These are phyloP conservation scores for Tenthredo notha DNA, from an alignment of 2,888 invertebrate species.

Conservation along the genomic window DNA sequence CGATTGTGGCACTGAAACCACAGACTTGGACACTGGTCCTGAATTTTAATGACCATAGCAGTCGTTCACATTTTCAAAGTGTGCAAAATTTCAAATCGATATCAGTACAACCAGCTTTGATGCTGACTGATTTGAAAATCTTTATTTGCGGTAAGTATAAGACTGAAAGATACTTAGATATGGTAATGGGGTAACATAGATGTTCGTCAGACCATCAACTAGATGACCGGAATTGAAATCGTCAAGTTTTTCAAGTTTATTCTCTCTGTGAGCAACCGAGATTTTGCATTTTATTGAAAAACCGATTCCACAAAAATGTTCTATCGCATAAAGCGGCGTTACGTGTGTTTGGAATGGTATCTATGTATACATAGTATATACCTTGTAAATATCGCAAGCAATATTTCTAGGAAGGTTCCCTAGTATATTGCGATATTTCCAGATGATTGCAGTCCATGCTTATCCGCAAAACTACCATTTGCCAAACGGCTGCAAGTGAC, in stretches of 20 bases:
- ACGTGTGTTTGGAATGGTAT: neutral
- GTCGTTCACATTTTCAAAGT: neutral
- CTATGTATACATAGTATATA: neutral
- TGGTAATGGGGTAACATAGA: neutral
- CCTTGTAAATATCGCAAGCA: neutral
- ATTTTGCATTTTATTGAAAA: neutral
- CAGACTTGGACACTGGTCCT: neutral
- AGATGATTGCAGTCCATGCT: slow-evolving; percentile 18
- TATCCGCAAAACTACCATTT: slow-evolving; percentile 11
- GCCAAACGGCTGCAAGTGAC: slow-evolving; percentile 22
- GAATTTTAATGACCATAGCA: neutral
- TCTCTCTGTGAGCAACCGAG: neutral
- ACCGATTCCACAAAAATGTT: neutral
- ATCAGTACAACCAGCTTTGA: neutral
- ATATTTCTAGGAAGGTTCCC: neutral
- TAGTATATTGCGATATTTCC: slow-evolving; percentile 15
- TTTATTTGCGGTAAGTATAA: neutral
- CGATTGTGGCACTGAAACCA: neutral
- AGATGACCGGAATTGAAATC: neutral
- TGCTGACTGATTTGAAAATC: neutral
- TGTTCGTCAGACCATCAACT: neutral
- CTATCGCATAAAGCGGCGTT: neutral
- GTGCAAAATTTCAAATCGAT: neutral
- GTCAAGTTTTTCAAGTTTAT: neutral
- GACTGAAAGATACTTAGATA: too few relatives aligned